Evolutionary conservation across 2,888 invertebrate species (phyloP), one percentile per base, ranked within the genome.

Genomic region (Taphrorychus bicolor): DNA sequence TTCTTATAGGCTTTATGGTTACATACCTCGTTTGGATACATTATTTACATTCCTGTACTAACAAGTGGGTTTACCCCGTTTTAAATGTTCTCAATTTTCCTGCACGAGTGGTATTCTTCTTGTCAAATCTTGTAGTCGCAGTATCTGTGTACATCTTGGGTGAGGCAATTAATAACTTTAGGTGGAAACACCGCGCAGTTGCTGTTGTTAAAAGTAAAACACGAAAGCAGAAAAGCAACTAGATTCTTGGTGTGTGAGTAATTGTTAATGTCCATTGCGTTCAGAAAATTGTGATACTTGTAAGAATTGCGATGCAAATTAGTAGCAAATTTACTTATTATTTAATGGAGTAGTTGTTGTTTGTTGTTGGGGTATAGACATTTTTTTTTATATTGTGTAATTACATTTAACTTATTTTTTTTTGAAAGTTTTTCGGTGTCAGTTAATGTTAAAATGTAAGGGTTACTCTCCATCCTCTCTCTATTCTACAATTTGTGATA

Each of bases 61-160:
- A 93, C 45, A 84, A 90, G 71, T 97, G 97, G 97, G 95, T 96
- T 0, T 98, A 98, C 80, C 97, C 97, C 0, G 87, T 98, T 51
- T 85, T 97, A 72, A 88, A 89, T 66, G 90, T 94, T 0, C 83
- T 98, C 49, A 88, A 89, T 76, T 84, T 89, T 79, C 90, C 91
- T 11, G 80, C 91, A 71, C 87, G 94, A 77, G 84, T 91, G 59
- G 80, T 88, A 7, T 96, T 97, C 83, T 91, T 95, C 78, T 73
- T 86, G 7, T 85, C 85, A 9, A 85, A 90, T 69, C 83, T 93
- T 53, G 82, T 83, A 2, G 85, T 93, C 73, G 84, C 86, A 14
- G 81, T 85, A 66, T 80, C 84, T 16, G 83, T 93, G 58, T 95
- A 94, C 80, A 79, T 89, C 62, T 75, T 88, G 41, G 95, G 95